Evolutionary conservation across 2,113 vertebrate genomes (phyloP).

Genomic region (Zosterops japonicus): DNA sequence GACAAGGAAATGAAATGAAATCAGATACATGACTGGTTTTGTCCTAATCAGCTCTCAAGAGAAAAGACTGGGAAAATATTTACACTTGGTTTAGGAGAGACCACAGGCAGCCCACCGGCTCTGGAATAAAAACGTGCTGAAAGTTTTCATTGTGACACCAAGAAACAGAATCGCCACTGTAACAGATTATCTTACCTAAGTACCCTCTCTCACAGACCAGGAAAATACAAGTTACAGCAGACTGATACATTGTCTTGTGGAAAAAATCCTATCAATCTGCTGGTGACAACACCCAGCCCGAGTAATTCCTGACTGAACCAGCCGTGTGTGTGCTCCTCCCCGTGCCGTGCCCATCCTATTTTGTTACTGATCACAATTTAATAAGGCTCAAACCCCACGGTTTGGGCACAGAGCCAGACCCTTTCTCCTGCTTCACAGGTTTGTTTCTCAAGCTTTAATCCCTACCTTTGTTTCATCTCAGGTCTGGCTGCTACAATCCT

Average conservation of each 20-base stretch:
- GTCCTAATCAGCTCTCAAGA: constrained; percentile 2
- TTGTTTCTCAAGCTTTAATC: constrained; percentile 47
- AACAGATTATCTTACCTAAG: neutral
- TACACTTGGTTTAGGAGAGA: neutral
- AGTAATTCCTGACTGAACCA: neutral
- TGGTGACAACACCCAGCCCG: neutral
- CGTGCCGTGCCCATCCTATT: neutral
- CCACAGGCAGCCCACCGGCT: neutral
- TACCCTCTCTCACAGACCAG: neutral
- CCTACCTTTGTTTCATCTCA: constrained; percentile 17
- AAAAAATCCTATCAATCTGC: neutral
- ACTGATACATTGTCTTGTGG: neutral
- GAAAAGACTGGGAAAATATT: constrained; percentile 23
- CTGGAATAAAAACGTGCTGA: neutral
- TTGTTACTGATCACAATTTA: constrained; percentile 1
- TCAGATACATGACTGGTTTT: neutral
- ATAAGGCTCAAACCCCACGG: neutral
- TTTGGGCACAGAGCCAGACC: neutral
- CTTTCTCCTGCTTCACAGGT: constrained; percentile 1
- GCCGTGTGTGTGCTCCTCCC: neutral
- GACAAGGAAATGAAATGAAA: constrained; percentile 7
- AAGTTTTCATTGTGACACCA: neutral
- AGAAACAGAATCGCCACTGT: neutral
- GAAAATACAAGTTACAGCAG: neutral
- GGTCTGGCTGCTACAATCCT: constrained; percentile 46